Evolutionary conservation across 2,113 vertebrate genomes (phyloP), one percentile per base, ranked within the genome.

Genomic region (Daboia siamensis): DNA sequence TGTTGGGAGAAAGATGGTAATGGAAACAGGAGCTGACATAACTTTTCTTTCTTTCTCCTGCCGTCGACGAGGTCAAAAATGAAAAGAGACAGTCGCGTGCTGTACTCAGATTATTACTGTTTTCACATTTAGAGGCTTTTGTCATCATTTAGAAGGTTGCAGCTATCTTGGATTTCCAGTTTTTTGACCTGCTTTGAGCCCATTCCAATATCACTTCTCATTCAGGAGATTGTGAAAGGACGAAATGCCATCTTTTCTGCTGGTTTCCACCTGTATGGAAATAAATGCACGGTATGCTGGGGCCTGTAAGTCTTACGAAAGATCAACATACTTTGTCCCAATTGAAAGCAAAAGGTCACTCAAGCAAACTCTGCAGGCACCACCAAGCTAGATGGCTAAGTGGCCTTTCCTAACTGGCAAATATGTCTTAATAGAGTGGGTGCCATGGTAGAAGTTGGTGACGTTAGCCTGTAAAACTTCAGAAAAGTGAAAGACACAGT

Each of bases 1-100:
- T 94, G 90, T 1, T 48, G 92, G 92, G 29, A 39, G 93, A 95
- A 93, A 94, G 89, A 95, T 48, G 15, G 52, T 91, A 95, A 93
- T 90, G 90, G 93, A 96, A 95, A 87, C 91, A 94, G 57, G 93
- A 93, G 52, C 91, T 95, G 95, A 95, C 95, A 95, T 51, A 84
- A 93, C 2, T 23, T 91, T 93, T 24, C 92, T 91, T 29, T 1
- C 3, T 55, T 55, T 69, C 92, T 90, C 94, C 24, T 39, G 87
- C 91, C 56, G 56, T 90, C 85, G 52, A 93, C 24, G 84, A n/a
- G 33, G 56, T 86, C 88, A 91, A 95, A 94, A 96, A 91, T 61
- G 64, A 87, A 93, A 94, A 89, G 59, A 56, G 84, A 48, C 61
- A 96, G 87, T 21, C 23, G n/a, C 24, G 20, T 92, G 91, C 80